A percentile compares a stretch with the other conserved stretches of the same genome.
phyloP scores from a whole-genome alignment of 2,888 invertebrate genomes.

The Dicranocentrus wangi region DNA sequence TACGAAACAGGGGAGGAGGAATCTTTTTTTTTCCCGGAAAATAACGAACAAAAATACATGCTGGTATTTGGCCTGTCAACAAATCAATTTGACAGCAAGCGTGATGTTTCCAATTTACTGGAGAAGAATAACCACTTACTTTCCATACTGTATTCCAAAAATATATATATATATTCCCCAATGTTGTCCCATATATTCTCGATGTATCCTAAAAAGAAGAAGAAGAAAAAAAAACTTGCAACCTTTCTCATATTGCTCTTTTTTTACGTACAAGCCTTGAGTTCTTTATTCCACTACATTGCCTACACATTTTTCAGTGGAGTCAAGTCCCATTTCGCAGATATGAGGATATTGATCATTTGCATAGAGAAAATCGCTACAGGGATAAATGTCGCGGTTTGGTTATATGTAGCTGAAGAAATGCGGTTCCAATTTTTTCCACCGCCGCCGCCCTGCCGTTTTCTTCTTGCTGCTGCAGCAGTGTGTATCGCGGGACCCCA shows the following conservation, averaged over 20 bases:
- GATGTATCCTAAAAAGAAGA: too few relatives aligned
- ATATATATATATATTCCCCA: neutral
- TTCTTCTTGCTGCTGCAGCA: neutral
- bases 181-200: too few relatives aligned
- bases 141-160: neutral
- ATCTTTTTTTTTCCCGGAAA: neutral
- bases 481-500: neutral
- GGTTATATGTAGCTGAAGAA: too few relatives aligned
- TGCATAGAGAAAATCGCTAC: too few relatives aligned
- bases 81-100: constrained; percentile 62
- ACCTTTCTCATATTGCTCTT: neutral
- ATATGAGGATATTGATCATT: too few relatives aligned
- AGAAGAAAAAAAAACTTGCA: too few relatives aligned
- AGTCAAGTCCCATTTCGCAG: too few relatives aligned
- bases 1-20: neutral
- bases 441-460: neutral
- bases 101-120: constrained; percentile 63
- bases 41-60: neutral
- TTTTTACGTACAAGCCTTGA: neutral
- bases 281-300: too few relatives aligned
- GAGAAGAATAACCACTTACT: constrained; percentile 43
- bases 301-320: neutral
- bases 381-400: too few relatives aligned
- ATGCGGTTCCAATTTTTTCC: neutral
- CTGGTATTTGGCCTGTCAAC: constrained; percentile 53